Percentiles rank a stretch among this genome's conserved stretches.
Conservation (phyloP, 92 coral and sea anemone species). For the Galaxea fascicularis region DNA sequence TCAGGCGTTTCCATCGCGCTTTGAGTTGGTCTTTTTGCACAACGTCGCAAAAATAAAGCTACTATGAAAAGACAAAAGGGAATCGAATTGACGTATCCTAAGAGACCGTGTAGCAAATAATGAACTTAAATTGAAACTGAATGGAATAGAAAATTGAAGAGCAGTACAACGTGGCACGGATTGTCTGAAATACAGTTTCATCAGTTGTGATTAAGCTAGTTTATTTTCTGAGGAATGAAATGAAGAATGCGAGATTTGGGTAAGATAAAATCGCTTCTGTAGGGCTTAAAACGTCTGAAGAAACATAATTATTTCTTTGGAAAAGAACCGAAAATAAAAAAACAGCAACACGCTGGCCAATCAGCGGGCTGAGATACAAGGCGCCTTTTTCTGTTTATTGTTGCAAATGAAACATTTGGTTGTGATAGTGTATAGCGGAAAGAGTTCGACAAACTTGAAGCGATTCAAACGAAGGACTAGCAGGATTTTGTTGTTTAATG, state of each 20-base stretch:
- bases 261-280: not conserved
- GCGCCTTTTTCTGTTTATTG: not conserved
- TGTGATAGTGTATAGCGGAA: not conserved
- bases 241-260: too few species aligned
- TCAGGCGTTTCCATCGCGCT: not conserved
- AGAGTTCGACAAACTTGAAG: not conserved
- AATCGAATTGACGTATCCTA: slow-evolving; percentile 23
- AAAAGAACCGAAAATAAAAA: not conserved
- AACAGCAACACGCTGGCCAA: not conserved
- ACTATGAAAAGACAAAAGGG: not conserved
- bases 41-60: not conserved
- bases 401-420: not conserved
- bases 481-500: not conserved
- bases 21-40: not conserved
- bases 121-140: slow-evolving; percentile 1
- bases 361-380: not conserved
- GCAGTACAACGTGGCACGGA: not conserved
- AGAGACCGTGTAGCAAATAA: not conserved
- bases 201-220: not conserved
- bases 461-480: too few species aligned
- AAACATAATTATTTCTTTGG: not conserved
- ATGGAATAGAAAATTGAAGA: not conserved
- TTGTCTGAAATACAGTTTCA: too few species aligned
- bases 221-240: not conserved
- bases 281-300: not conserved